phyloP scores from a whole-genome alignment of 2,888 invertebrate species.

The Ecdyonurus torrentis region DNA sequence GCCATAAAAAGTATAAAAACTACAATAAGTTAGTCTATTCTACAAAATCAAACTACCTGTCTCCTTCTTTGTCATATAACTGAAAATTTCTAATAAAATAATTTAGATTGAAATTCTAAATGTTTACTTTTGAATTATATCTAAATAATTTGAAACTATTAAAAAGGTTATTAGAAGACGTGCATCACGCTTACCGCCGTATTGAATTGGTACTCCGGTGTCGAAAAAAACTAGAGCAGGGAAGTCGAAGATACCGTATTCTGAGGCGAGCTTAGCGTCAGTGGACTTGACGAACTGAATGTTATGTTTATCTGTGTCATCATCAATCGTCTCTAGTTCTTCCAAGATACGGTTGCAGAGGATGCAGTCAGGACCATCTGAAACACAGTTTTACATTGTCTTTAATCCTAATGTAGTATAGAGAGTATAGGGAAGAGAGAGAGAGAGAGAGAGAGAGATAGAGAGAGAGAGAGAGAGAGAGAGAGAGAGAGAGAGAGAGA shows the following conservation, averaged over 20 bases:
- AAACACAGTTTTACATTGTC: too few species aligned
- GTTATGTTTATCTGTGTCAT: slow-evolving; percentile 81
- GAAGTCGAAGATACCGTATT: slow-evolving; percentile 82
- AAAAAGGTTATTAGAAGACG: too few species aligned
- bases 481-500: too few species aligned
- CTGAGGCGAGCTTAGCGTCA: slow-evolving; percentile 73
- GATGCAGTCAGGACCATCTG: slow-evolving; percentile 71
- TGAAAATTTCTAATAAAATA: neutral
- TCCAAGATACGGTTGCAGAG: slow-evolving; percentile 71
- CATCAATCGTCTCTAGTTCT: slow-evolving; percentile 81
- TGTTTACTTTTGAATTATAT: neutral
- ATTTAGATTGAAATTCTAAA: neutral
- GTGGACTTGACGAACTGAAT: slow-evolving; percentile 90
- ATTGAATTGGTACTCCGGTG: slow-evolving; percentile 86
- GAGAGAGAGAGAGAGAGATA: too few species aligned
- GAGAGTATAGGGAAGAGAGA: too few species aligned
- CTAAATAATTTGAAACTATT: too few species aligned
- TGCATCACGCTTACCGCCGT: slow-evolving; percentile 59
- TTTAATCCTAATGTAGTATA: too few species aligned
- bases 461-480: too few species aligned
- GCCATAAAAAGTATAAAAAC: too few species aligned
- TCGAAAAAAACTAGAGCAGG: slow-evolving; percentile 87
- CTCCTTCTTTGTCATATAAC: neutral
- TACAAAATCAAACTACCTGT: too few species aligned
- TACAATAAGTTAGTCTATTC: too few species aligned